These are phyloP conservation scores for Lamprologus callipterus DNA, from an alignment of 2,113 vertebrate species.

Conservation along the genomic window DNA sequence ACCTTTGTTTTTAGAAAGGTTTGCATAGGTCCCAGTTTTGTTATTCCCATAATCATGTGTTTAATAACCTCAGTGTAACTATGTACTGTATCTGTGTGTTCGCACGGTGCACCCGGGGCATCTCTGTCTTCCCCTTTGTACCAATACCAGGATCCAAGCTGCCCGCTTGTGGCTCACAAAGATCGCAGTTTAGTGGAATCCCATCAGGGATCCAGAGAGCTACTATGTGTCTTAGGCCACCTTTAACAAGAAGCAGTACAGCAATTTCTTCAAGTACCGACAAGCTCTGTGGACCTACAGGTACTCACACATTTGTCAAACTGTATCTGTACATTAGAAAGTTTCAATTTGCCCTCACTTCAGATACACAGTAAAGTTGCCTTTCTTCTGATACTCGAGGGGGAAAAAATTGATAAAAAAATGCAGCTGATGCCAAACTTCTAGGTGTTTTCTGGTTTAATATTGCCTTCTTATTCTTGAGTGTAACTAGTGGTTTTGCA, in stretches of 20 bases:
- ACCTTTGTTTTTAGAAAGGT: neutral
- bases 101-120: neutral
- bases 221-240: neutral
- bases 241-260: neutral
- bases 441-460: neutral
- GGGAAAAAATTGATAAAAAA: neutral
- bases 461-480: neutral
- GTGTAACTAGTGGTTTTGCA: neutral
- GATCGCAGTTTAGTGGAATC: neutral
- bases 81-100: neutral
- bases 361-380: neutral
- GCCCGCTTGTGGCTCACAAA: neutral
- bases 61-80: neutral
- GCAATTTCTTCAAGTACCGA: neutral
- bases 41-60: neutral
- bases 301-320: neutral
- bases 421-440: neutral
- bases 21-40: neutral
- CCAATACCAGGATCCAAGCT: neutral
- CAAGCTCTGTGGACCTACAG: neutral
- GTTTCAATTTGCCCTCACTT: neutral
- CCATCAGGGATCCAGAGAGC: conserved; percentile 1
- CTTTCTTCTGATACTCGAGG: neutral
- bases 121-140: neutral
- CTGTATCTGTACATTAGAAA: neutral